These are phyloP conservation scores for Limnephilus rhombicus DNA, from an alignment of 2,888 invertebrate species.

Conservation along the genomic window DNA sequence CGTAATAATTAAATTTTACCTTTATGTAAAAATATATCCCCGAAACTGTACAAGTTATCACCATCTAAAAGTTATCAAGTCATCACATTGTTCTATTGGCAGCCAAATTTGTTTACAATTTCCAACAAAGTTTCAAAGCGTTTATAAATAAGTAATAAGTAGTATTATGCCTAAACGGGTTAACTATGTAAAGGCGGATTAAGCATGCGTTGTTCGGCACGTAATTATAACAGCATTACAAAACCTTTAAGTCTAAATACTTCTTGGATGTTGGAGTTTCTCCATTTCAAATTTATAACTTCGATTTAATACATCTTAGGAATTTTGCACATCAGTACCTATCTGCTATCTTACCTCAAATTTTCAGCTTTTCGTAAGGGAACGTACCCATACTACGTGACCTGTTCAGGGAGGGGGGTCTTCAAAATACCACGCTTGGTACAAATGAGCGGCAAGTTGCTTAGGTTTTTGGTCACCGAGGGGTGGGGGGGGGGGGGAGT, in stretches of 20 bases:
- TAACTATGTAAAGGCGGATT: background rate
- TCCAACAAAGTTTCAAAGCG: background rate
- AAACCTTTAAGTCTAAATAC: slow-evolving; percentile 4
- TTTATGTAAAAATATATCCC: too few species aligned
- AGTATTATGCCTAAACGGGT: background rate
- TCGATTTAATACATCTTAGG: background rate
- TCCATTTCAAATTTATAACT: slow-evolving; percentile 22
- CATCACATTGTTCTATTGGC: background rate
- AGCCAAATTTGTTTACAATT: background rate
- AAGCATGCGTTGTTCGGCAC: background rate
- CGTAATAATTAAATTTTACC: too few species aligned
- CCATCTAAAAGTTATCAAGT: background rate
- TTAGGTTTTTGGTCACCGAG: too few species aligned
- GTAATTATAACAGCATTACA: background rate
- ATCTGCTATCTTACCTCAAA: background rate
- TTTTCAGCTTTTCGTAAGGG: background rate
- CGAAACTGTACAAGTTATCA: too few species aligned
- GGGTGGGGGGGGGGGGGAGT: too few species aligned
- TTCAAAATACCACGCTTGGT: too few species aligned
- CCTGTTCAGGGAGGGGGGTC: too few species aligned
- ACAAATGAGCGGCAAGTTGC: too few species aligned
- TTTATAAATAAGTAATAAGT: background rate
- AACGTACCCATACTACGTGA: too few species aligned
- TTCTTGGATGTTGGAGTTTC: background rate
- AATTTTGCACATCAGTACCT: background rate